Conservation (phyloP, 2,888 invertebrate genomes). For the Dolichomitus sp. region DNA sequence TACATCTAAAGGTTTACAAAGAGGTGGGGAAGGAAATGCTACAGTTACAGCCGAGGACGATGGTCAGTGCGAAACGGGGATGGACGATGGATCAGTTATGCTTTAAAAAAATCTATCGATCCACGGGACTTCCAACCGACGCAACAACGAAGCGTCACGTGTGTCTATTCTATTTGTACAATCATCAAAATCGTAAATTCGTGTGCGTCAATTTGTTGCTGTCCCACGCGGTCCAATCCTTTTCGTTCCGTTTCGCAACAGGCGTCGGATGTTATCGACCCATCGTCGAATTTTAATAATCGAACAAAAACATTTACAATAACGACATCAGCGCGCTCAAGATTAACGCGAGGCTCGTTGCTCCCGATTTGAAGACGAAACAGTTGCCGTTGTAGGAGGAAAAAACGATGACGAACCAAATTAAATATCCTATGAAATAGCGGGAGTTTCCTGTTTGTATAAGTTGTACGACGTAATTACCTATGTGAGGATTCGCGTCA, state of each 20-base stretch:
- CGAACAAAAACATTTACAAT: conserved; percentile 27
- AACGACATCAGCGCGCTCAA: not conserved
- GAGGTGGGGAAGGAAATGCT: conserved; percentile 58
- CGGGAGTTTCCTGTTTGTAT: conserved; percentile 19
- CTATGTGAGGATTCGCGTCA: conserved; percentile 33
- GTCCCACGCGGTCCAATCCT: conserved; percentile 14
- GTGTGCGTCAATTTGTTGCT: conserved; percentile 36
- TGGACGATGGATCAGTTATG: conserved; percentile 17
- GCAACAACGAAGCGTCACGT: conserved; percentile 45
- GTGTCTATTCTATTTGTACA: conserved; percentile 59
- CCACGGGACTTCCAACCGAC: conserved; percentile 25
- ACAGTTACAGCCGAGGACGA: not conserved
- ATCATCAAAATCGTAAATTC: conserved; percentile 49
- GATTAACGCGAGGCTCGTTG: not conserved
- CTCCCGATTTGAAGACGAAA: conserved; percentile 7
- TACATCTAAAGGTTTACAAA: conserved; percentile 67
- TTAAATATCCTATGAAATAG: conserved; percentile 16
- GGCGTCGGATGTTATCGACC: conserved; percentile 6
- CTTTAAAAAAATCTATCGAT: conserved; percentile 14
- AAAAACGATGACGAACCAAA: conserved; percentile 17
- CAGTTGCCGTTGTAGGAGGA: not conserved
- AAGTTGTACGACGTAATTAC: conserved; percentile 31
- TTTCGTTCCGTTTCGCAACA: conserved; percentile 12
- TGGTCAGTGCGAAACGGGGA: conserved; percentile 21
- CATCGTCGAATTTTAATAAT: conserved; percentile 3